Evolutionary conservation across 2,113 vertebrate genomes (phyloP).

Genomic region (Saccopteryx bilineata): DNA sequence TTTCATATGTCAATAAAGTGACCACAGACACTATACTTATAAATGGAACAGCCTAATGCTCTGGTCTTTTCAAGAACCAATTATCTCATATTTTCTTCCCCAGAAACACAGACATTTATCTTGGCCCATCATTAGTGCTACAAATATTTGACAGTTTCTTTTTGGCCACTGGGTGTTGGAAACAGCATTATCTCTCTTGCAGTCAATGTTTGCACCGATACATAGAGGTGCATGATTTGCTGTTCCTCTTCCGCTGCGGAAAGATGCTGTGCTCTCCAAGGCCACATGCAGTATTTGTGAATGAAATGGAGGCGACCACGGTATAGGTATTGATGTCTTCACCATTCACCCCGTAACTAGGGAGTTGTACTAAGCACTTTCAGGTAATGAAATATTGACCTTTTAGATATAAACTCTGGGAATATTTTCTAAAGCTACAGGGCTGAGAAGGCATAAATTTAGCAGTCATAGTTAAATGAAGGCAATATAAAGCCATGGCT

Average conservation of each 20-base stretch:
- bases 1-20: not conserved
- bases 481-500: not conserved
- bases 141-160: slow-evolving; percentile 21
- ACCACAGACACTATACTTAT: not conserved
- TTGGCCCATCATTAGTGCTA: not conserved
- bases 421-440: slow-evolving; percentile 36
- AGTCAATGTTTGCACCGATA: not conserved
- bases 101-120: not conserved
- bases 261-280: not conserved
- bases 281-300: not conserved
- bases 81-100: slow-evolving; percentile 10
- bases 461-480: not conserved
- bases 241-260: not conserved
- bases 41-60: not conserved
- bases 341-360: not conserved
- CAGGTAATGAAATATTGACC: slow-evolving; percentile 30
- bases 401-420: slow-evolving; percentile 14
- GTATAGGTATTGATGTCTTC: not conserved
- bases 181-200: not conserved
- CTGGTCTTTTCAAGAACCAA: not conserved
- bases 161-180: not conserved
- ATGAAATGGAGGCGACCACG: not conserved
- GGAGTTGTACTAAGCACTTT: slow-evolving; percentile 53
- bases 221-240: not conserved
- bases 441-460: not conserved